phyloP scores from a whole-genome alignment of 2,113 vertebrate genomes.

The Sapajus apella region DNA sequence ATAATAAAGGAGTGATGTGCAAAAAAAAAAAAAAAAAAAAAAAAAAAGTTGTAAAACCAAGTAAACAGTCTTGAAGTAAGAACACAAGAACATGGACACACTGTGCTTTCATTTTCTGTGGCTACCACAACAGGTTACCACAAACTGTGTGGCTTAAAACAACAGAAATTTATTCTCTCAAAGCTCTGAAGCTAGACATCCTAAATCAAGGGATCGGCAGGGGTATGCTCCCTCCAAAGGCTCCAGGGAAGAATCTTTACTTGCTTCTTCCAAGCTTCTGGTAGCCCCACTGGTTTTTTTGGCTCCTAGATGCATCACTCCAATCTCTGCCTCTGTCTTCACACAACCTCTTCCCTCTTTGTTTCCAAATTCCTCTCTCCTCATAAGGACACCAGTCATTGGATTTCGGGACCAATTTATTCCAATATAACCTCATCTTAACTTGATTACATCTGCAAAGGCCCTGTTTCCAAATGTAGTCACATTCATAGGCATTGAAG shows the following conservation, averaged over 20 bases:
- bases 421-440: not conserved
- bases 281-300: not conserved
- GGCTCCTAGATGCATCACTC: not conserved
- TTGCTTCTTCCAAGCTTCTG: not conserved
- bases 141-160: not conserved
- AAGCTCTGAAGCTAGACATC: not conserved
- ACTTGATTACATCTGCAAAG: not conserved
- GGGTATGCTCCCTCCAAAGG: not conserved
- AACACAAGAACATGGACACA: not conserved
- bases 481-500: not conserved
- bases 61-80: not conserved
- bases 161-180: not conserved
- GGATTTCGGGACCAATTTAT: not conserved
- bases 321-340: not conserved
- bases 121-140: not conserved
- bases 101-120: not conserved
- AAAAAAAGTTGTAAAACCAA: not conserved
- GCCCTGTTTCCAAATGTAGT: not conserved
- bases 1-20: too few species aligned
- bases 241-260: not conserved
- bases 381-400: not conserved
- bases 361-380: not conserved
- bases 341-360: not conserved
- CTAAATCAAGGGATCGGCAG: not conserved
- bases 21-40: too few species aligned